Base-by-base conservation (phyloP, 2,888 invertebrate genomes). In the Tetropium fuscum region DNA sequence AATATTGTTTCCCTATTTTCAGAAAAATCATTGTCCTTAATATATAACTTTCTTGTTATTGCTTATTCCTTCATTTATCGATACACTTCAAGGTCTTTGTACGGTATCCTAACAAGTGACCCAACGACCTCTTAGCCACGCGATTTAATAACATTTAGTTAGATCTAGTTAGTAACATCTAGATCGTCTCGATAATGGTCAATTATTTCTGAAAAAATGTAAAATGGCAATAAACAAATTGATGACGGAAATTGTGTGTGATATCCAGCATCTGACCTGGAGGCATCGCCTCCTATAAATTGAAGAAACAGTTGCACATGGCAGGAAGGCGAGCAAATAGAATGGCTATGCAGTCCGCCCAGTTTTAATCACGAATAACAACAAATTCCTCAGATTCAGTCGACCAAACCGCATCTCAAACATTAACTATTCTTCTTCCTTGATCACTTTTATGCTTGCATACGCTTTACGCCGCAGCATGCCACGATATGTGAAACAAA, bases 331-430 rank as follows among this genome's bases (percentile, higher is more conserved):
- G 74, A 74, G 71, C 73, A 72, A 74, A 72, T 73, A 70, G 73
- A 74, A 74, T 68, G 72, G 70, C 70, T 71, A 72, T 69, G 72
- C 71, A 72, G 73, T 76, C 71, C 78, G 77, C 78, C 77, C 77
- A 77, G 75, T 75, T 74, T 69, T 74, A 76, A 78, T 78, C 78
- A 78, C 76, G 78, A 77, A 76, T 74, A 73, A 72, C 73, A 70
- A 73, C 75, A 70, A 74, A 78, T 78, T 76, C 78, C 78, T 66
- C 63, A 56, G 65, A 70, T 67, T 71, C 78, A 76, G 60, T 77
- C 75, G 75, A 77, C 72, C 78, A 75, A 71, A 65, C 56, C 36
- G 58, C 59, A 55, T 62, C 56, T 58, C 54, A 45, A 44, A 54
- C 61, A 59, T 64, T 54, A 60, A 64, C 55, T 27, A 62, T 58